Base-by-base conservation (phyloP, 2,113 vertebrate species). In the Copsychus sechellarum region DNA sequence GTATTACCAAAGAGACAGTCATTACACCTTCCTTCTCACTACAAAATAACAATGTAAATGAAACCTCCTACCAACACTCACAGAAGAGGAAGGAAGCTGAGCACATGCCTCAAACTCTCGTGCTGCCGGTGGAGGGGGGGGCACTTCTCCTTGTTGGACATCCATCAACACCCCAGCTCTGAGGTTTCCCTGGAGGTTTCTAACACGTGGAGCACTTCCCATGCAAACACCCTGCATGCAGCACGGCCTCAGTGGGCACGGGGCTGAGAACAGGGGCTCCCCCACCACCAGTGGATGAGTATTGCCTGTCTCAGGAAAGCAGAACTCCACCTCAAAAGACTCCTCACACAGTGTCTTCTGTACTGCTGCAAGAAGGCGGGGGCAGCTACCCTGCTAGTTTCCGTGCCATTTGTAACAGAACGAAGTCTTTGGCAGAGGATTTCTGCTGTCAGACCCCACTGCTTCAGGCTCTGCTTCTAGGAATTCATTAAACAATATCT, bases 71-170 rank as follows among this genome's bases (percentile, higher is more conserved):
- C 26, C 40, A 73, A 11, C 24, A 25, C 54, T 76, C 11, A 1
- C 14, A 18, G 26, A 83, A 79, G 43, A 80, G 93, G 93, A 95
- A 96, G 93, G 94, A 96, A 92, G 77, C 90, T 78, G 86, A 92
- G 48, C 72, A 79, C 60, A 86, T 72, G 81, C 67, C 81, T 90
- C 76, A 60, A 51, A 78, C 67, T 53, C 89, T 42, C 0, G 0
- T 80, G 82, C 79, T 86, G 61, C 20, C 0, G 8, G 54, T 2
- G 1, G 12, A 8, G 13, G 6, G 4, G 34, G 34, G 16, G 11
- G 38, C 42, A 43, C 31, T 64, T n/a, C 51, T 72, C 31, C 71
- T 74, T 80, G 47, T 15, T 71, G n/a, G 12, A 64, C 40, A 86
- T 96, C 74, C 21, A 48, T 93, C 92, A 94, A 66, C 80, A 88